phyloP scores from a whole-genome alignment of 2,113 vertebrate genomes.

The Progne subis region DNA sequence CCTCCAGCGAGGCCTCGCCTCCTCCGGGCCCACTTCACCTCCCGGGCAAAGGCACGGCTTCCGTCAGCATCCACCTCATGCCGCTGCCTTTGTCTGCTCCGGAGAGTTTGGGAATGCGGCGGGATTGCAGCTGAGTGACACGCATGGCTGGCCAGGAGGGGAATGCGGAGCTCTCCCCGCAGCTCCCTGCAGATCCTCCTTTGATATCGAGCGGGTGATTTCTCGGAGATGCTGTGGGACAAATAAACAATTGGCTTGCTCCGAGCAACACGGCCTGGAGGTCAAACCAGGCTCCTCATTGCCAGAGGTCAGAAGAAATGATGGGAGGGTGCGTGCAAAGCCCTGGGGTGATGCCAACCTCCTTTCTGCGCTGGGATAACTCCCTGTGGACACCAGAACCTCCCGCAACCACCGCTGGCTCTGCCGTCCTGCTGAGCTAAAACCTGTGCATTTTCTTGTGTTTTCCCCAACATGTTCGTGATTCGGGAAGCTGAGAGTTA shows the following conservation, averaged over 20 bases:
- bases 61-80: neutral
- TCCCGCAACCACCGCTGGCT: rapidly evolving
- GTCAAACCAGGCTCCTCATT: neutral
- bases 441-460: neutral
- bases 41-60: neutral
- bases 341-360: neutral
- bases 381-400: neutral
- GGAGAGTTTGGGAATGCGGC: neutral
- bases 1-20: neutral
- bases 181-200: neutral
- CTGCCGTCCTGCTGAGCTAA: neutral
- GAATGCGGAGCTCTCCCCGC: neutral
- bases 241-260: neutral
- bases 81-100: neutral
- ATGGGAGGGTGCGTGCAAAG: neutral
- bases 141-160: neutral
- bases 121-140: neutral
- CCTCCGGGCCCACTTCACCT: rapidly evolving
- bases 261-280: neutral
- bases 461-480: neutral
- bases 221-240: neutral
- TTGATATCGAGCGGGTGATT: neutral
- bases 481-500: neutral
- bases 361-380: rapidly evolving
- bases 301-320: neutral